Conservation (phyloP, 2,888 invertebrate species). For the Danaus chrysippus region DNA sequence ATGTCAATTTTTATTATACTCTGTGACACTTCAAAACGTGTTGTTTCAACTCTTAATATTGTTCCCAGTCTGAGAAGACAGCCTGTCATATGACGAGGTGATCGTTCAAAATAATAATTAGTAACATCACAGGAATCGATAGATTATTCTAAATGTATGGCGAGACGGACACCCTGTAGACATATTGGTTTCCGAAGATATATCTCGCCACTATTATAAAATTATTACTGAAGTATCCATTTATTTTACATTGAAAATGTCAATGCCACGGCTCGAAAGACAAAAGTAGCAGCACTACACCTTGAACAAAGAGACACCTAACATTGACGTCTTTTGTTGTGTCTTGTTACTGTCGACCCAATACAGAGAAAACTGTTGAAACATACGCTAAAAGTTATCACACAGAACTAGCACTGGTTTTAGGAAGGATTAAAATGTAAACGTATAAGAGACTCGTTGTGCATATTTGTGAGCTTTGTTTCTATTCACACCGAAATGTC, state of each 20-base stretch:
- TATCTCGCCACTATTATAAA: too few relatives aligned
- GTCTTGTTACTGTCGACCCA: not conserved
- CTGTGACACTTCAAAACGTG: not conserved
- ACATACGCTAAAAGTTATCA: not conserved
- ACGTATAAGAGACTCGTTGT: too few relatives aligned
- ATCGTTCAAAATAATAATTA: too few relatives aligned
- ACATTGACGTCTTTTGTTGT: conserved; percentile 7
- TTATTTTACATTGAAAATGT: conserved; percentile 11
- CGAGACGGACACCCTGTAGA: too few relatives aligned
- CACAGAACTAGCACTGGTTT: not conserved
- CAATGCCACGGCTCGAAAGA: conserved; percentile 19
- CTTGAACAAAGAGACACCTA: conserved; percentile 16
- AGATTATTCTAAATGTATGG: too few relatives aligned
- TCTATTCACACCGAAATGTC: too few relatives aligned
- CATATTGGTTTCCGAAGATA: too few relatives aligned
- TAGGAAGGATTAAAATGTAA: not conserved
- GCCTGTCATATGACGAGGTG: not conserved
- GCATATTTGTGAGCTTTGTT: too few relatives aligned
- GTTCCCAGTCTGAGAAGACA: not conserved
- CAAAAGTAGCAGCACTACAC: conserved; percentile 20
- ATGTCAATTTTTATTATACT: conserved; percentile 6
- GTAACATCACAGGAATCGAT: too few relatives aligned
- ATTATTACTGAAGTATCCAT: not conserved
- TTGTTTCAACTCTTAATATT: not conserved
- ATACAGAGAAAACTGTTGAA: conserved; percentile 1